A percentile compares a stretch with the other conserved stretches of the same genome.
Evolutionary conservation across 2,888 invertebrate genomes (phyloP).

Genomic region (Argyresthia albistria): DNA sequence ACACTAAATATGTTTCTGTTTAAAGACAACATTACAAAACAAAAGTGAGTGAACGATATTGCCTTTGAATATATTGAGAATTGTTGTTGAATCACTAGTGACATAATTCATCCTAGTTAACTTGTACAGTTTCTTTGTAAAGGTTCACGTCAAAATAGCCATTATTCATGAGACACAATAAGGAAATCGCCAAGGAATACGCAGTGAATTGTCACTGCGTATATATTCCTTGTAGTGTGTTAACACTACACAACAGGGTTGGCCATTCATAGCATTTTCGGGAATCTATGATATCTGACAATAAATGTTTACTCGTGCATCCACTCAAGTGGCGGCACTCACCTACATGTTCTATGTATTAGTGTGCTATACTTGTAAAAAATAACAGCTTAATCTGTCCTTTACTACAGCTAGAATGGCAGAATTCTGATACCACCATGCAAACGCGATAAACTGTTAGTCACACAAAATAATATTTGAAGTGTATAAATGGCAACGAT

Average conservation of each 20-base stretch:
- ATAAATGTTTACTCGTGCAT: conserved; percentile 50
- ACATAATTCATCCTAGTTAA: conserved; percentile 10
- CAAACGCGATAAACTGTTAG: too few species aligned
- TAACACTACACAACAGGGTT: conserved; percentile 43
- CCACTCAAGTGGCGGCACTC: conserved; percentile 10
- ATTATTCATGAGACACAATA: background rate
- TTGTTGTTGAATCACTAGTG: conserved; percentile 21
- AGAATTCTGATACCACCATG: too few species aligned
- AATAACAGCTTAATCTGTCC: too few species aligned
- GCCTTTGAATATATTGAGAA: conserved; percentile 22
- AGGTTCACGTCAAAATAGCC: background rate
- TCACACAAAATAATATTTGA: too few species aligned
- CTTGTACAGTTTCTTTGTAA: background rate
- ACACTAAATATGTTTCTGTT: conserved; percentile 10
- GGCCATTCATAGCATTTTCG: conserved; percentile 30
- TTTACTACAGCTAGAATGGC: too few species aligned
- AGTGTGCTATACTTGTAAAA: too few species aligned
- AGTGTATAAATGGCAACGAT: too few species aligned
- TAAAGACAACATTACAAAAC: background rate
- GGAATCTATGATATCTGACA: conserved; percentile 63
- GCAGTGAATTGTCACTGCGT: too few species aligned
- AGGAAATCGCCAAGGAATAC: conserved; percentile 17
- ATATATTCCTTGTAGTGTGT: too few species aligned
- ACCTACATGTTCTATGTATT: too few species aligned
- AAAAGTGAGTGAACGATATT: conserved; percentile 19